A percentile compares a stretch with the other conserved stretches of the same genome.
Conservation (phyloP, 1,140 invertebrate genomes). For the Ridgeia piscesae region DNA sequence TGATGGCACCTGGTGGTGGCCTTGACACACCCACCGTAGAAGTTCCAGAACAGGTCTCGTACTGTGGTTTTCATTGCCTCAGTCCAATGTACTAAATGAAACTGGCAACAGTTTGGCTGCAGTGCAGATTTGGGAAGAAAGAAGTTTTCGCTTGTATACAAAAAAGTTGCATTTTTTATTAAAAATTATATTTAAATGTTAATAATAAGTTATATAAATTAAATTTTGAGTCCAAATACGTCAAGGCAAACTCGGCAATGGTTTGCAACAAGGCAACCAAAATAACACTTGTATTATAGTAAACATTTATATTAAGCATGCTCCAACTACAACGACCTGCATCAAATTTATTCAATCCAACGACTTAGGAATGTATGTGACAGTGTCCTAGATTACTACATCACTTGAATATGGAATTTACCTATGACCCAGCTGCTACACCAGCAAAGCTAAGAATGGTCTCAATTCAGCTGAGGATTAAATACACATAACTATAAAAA, state of each 20-base stretch:
- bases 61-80: background rate
- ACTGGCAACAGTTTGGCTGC: background rate
- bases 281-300: background rate
- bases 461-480: background rate
- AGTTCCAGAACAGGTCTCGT: background rate
- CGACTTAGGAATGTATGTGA: background rate
- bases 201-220: no score
- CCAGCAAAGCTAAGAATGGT: background rate
- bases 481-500: no score
- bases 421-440: background rate
- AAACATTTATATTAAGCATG: background rate
- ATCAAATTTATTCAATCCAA: background rate
- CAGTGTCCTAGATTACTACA: background rate
- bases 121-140: background rate
- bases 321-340: background rate
- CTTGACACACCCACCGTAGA: background rate
- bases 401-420: background rate
- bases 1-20: background rate
- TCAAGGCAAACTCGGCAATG: no score
- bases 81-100: background rate
- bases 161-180: no score
- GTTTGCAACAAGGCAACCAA: no score
- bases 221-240: no score
- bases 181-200: no score
- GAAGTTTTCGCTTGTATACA: no score